Conservation (phyloP, 2,113 vertebrate species). For the Rhea pennata region DNA sequence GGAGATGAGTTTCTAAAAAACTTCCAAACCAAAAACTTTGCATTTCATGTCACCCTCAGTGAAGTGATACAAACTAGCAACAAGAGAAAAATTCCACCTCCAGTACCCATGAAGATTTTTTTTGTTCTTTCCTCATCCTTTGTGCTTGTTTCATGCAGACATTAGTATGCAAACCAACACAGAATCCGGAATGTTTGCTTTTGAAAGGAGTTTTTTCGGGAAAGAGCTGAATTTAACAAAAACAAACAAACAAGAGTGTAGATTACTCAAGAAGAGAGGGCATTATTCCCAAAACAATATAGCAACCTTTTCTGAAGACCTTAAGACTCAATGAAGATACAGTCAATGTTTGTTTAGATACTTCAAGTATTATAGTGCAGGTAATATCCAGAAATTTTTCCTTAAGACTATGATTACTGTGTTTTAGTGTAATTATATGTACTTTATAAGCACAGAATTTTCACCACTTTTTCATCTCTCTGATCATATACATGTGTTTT, state of each 20-base stretch:
- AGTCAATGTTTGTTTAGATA: background rate
- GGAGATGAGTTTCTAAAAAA: background rate
- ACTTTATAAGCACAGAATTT: constrained; percentile 13
- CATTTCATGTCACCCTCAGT: background rate
- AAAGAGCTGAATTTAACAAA: background rate
- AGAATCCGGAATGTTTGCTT: background rate
- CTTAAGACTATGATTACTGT: constrained; percentile 24
- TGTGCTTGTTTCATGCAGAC: background rate
- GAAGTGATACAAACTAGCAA: background rate
- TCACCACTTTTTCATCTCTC: background rate
- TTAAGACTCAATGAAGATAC: background rate
- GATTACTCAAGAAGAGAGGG: background rate
- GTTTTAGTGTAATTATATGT: constrained; percentile 1
- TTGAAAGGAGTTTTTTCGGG: background rate
- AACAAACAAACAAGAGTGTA: background rate
- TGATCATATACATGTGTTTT: constrained; percentile 12
- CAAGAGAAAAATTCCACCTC: background rate
- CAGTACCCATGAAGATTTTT: background rate
- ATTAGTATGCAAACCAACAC: background rate
- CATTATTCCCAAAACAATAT: background rate
- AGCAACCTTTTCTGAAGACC: background rate
- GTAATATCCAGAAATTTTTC: background rate
- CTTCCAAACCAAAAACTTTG: accelerated
- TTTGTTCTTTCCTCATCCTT: background rate
- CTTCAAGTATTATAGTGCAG: background rate